Percentiles rank a stretch among this genome's conserved stretches.
phyloP scores from a whole-genome alignment of 2,797 vertebrate species.

The Brachyrhaphis roseni region DNA sequence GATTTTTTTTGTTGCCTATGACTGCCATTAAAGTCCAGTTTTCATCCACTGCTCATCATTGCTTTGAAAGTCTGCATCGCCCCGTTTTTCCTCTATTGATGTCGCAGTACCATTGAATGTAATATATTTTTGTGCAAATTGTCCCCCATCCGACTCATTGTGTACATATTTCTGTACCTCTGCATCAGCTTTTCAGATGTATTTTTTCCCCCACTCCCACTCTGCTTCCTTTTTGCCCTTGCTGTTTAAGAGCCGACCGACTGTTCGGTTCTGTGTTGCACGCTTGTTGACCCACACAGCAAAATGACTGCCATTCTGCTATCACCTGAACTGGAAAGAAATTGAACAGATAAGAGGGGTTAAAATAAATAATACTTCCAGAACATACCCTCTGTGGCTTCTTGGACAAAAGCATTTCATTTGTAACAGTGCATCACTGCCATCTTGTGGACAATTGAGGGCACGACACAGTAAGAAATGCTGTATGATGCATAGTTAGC shows the following conservation, averaged over 20 bases:
- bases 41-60: conserved; percentile 47
- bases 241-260: conserved; percentile 3
- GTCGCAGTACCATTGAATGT: neutral
- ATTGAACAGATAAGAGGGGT: conserved; percentile 25
- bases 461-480: conserved; percentile 27
- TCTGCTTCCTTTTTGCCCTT: conserved; percentile 15
- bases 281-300: conserved; percentile 43
- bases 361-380: conserved; percentile 26
- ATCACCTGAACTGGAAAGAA: conserved; percentile 33
- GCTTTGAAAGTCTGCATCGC: conserved; percentile 35
- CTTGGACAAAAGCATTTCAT: conserved; percentile 54
- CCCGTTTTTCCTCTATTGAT: conserved; percentile 10
- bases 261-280: conserved; percentile 13
- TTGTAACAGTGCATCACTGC: conserved; percentile 65
- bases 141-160: conserved; percentile 13
- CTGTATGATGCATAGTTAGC: neutral
- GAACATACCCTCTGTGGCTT: conserved; percentile 10
- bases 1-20: conserved; percentile 14
- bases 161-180: conserved; percentile 30
- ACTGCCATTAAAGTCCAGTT: conserved; percentile 40
- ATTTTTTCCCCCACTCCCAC: conserved; percentile 1
- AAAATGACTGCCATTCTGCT: conserved; percentile 39
- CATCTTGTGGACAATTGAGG: conserved; percentile 68
- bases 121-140: neutral
- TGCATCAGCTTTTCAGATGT: conserved; percentile 38